Base-by-base conservation (phyloP, 1,140 invertebrate species). In the Drosophila arizonae region DNA sequence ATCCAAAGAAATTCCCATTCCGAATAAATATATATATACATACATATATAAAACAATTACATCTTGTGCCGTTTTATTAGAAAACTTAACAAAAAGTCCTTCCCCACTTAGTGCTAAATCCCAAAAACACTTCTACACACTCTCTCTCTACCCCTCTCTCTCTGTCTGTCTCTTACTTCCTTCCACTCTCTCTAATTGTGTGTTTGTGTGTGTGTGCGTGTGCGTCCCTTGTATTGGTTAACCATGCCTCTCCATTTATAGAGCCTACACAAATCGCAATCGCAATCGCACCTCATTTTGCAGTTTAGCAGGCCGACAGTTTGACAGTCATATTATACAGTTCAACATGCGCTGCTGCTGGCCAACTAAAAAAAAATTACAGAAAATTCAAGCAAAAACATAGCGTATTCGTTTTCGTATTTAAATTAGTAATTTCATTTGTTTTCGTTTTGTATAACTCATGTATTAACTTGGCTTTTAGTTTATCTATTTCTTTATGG, bases 381-480 rank as follows among this genome's bases (percentile, higher is more conserved):
- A 63, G 15, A 9, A 43, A 33, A 46, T 52, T 17, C 17, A 62
- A 61, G 21, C 39, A 28, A 30, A 21, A 17, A 17, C 17, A 17
- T 17, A 17, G 17, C 0, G 17, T 55, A 50, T 46, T 50, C 64
- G 71, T 64, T 39, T 46, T 21, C 28, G n/a, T 66, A 65, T 70
- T 71, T 70, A 13, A 46, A 57, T 63, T 36, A 43, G 54, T 65
- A 11, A 55, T 68, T 51, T 61, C 8, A 33, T 30, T 24, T 24
- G 58, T 73, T 56, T 17, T 50, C 13, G 9, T 24, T 67, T 39
- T 33, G 13, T 50, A 58, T 58, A 21, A 36, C 36, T 72, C 36
- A 41, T 62, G 33, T 55, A 66, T 71, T 72, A 68, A 79, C 66
- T 62, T 64, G 67, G 82, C 82, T 81, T 85, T 86, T 85, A 85